These are phyloP conservation scores for Melanocharis versteri DNA, from an alignment of 2,113 vertebrate species.

Conservation along the genomic window DNA sequence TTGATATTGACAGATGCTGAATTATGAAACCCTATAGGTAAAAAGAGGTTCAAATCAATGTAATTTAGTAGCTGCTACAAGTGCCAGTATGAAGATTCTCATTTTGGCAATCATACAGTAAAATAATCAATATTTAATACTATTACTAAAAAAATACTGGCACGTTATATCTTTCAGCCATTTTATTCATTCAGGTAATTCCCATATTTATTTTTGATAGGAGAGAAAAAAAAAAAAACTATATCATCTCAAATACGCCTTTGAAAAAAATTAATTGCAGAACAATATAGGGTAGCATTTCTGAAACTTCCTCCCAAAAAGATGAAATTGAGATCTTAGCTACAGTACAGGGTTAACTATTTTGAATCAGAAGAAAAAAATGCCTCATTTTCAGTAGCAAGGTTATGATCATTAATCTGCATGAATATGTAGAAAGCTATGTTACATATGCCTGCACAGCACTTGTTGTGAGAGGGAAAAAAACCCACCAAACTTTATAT, in stretches of 20 bases:
- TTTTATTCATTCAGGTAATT: not conserved
- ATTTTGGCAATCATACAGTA: slow-evolving; percentile 32
- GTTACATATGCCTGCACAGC: not conserved
- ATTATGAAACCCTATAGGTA: slow-evolving; percentile 64
- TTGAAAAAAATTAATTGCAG: not conserved
- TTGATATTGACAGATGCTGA: slow-evolving; percentile 59
- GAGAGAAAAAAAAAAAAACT: not conserved
- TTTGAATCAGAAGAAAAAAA: not conserved
- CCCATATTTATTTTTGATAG: not conserved
- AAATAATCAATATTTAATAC: slow-evolving; percentile 60
- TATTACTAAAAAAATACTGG: slow-evolving; percentile 6
- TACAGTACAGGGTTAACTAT: not conserved
- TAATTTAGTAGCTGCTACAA: slow-evolving; percentile 55
- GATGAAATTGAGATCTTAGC: not conserved
- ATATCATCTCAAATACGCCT: not conserved
- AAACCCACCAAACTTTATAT: not conserved
- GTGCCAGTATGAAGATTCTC: slow-evolving; percentile 12
- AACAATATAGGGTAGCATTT: not conserved
- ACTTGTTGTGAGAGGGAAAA: not conserved
- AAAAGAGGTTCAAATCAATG: slow-evolving; percentile 54
- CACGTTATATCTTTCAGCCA: not conserved
- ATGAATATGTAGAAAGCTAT: not conserved
- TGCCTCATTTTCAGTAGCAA: not conserved
- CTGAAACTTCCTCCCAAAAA: not conserved
- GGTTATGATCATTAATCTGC: not conserved